These are phyloP conservation scores for Drosophila anomelani DNA, from an alignment of 2,888 invertebrate species.

Conservation along the genomic window DNA sequence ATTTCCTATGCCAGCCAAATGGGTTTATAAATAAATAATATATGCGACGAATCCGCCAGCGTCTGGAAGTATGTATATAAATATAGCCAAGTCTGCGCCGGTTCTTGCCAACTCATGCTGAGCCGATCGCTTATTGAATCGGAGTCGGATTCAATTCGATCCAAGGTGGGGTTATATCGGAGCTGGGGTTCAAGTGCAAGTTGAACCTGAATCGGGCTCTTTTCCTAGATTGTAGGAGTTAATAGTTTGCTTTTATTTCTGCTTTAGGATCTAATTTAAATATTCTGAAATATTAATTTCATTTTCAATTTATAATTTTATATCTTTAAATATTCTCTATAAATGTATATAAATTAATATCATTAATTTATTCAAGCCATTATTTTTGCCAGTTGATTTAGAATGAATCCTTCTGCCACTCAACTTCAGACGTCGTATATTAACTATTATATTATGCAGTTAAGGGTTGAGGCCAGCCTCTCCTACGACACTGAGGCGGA, in stretches of 20 bases:
- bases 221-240: background rate
- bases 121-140: constrained; percentile 16
- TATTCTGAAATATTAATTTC: background rate
- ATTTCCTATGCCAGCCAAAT: constrained; percentile 52
- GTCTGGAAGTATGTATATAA: constrained; percentile 16
- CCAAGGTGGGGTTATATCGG: background rate
- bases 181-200: background rate
- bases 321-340: background rate
- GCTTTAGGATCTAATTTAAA: background rate
- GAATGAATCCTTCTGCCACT: background rate
- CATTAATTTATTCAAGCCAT: background rate
- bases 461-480: background rate
- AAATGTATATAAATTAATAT: too few species aligned
- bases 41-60: constrained; percentile 33
- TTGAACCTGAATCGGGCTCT: background rate
- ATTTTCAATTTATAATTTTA: background rate
- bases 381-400: background rate
- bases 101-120: constrained; percentile 59
- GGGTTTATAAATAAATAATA: constrained; percentile 52
- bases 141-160: background rate
- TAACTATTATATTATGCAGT: constrained; percentile 1
- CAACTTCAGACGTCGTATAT: background rate
- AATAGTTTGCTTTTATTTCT: too few species aligned
- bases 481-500: background rate
- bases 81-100: constrained; percentile 37